Conservation (phyloP, 2,113 vertebrate species). For the Bolborhynchus lineola region DNA sequence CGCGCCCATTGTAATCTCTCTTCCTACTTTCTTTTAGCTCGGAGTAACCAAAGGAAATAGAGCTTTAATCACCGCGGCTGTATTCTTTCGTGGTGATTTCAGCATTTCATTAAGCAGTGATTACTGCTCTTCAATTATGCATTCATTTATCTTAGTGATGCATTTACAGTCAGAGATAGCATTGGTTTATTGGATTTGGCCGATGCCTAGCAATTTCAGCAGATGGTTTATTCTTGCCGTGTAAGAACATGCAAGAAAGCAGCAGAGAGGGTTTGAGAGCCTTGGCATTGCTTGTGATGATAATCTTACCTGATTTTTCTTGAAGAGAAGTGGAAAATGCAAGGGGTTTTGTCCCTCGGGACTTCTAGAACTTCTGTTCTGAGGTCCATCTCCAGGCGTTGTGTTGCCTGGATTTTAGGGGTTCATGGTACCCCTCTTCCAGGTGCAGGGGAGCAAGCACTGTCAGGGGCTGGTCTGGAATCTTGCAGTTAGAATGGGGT, state of each 20-base stretch:
- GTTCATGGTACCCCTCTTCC: neutral
- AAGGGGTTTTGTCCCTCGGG: rapidly evolving
- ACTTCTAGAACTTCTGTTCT: neutral
- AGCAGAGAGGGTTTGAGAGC: neutral
- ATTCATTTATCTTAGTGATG: constrained; percentile 69
- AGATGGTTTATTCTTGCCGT: constrained; percentile 25
- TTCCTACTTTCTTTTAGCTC: neutral
- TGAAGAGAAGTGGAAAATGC: neutral
- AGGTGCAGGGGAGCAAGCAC: neutral
- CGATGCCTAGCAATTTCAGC: constrained; percentile 57
- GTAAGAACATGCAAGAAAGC: constrained; percentile 29
- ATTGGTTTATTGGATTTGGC: constrained; percentile 69
- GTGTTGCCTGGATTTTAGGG: neutral
- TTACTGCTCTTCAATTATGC: constrained; percentile 70
- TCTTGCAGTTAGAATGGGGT: neutral
- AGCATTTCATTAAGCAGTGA: constrained; percentile 66
- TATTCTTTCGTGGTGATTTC: constrained; percentile 22
- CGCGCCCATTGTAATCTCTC: neutral
- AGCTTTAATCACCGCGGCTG: neutral
- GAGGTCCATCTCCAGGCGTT: neutral
- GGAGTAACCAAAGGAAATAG: neutral
- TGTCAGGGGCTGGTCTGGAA: neutral
- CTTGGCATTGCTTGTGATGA: neutral
- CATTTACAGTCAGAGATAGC: constrained; percentile 44
- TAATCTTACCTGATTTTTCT: neutral